Conservation (phyloP, 2,888 invertebrate genomes). For the Scaptomyza flava region DNA sequence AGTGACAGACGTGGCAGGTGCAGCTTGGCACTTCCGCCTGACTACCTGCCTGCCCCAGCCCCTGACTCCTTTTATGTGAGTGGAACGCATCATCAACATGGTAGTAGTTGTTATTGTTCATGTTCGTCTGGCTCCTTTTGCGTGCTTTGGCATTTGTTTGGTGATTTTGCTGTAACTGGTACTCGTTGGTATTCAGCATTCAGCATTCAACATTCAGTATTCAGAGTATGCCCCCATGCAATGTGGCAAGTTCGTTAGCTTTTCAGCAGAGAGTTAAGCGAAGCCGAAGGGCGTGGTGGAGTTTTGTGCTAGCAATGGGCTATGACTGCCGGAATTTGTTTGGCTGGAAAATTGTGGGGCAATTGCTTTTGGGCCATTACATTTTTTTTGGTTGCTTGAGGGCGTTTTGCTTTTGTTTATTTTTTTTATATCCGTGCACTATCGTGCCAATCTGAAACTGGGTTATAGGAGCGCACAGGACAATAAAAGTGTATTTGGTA, state of each 20-base stretch:
- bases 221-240: slow-evolving; percentile 55
- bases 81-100: slow-evolving; percentile 20
- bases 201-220: slow-evolving; percentile 9
- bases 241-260: slow-evolving; percentile 75
- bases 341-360: slow-evolving; percentile 62
- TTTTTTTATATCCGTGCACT: slow-evolving; percentile 34
- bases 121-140: slow-evolving; percentile 44
- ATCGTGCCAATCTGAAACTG: slow-evolving; percentile 32
- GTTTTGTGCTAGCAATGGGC: background rate
- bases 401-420: background rate
- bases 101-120: slow-evolving; percentile 13
- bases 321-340: slow-evolving; percentile 43
- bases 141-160: slow-evolving; percentile 52
- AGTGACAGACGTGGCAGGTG: slow-evolving; percentile 56
- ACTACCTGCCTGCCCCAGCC: slow-evolving; percentile 19
- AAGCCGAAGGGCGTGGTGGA: background rate
- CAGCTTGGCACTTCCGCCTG: slow-evolving; percentile 64
- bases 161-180: slow-evolving; percentile 64
- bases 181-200: slow-evolving; percentile 72
- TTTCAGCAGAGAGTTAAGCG: slow-evolving; percentile 24
- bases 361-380: slow-evolving; percentile 61
- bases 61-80: slow-evolving; percentile 50
- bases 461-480: slow-evolving; percentile 29
- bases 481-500: slow-evolving; percentile 28
- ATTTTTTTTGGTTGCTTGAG: slow-evolving; percentile 18